Percentiles rank a stretch among this genome's conserved stretches.
Conservation (phyloP, 2,113 vertebrate genomes). For the Embiotoca jacksoni region DNA sequence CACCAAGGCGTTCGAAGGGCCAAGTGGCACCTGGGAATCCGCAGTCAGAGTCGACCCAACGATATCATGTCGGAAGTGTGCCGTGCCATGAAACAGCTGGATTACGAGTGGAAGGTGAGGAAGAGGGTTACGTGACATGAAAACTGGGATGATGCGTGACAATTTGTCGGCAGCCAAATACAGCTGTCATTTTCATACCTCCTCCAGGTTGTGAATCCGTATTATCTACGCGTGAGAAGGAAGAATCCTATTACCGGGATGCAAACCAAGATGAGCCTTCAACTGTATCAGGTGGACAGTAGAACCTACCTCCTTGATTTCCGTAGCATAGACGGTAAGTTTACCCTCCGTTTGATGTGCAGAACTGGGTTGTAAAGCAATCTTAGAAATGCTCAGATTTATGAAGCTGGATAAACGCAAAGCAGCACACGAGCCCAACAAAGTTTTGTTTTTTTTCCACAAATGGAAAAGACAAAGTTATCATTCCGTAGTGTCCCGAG, state of each 20-base stretch:
- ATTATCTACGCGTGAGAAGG: slow-evolving; percentile 94
- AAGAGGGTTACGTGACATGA: slow-evolving; percentile 40
- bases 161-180: no score
- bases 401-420: no score
- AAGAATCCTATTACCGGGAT: slow-evolving; percentile 95
- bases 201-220: slow-evolving; percentile 94
- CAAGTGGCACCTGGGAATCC: slow-evolving; percentile 98
- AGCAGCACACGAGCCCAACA: no score
- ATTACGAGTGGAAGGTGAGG: slow-evolving; percentile 98
- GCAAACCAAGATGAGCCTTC: slow-evolving; percentile 98
- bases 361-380: neutral
- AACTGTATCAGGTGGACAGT: slow-evolving; percentile 98
- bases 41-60: slow-evolving; percentile 96
- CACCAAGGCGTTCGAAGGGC: slow-evolving; percentile 95
- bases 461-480: no score
- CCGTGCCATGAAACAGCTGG: slow-evolving; percentile 96
- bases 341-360: neutral
- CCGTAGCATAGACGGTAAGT: slow-evolving; percentile 97
- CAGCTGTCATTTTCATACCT: neutral
- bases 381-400: neutral
- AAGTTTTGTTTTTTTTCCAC: no score
- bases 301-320: slow-evolving; percentile 98
- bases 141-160: no score
- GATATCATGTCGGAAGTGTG: slow-evolving; percentile 99
- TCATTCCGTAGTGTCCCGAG: no score